A percentile compares a stretch with the other conserved stretches of the same genome.
phyloP scores from a whole-genome alignment of 1,140 invertebrate species.

The Gonioctena quinquepunctata region DNA sequence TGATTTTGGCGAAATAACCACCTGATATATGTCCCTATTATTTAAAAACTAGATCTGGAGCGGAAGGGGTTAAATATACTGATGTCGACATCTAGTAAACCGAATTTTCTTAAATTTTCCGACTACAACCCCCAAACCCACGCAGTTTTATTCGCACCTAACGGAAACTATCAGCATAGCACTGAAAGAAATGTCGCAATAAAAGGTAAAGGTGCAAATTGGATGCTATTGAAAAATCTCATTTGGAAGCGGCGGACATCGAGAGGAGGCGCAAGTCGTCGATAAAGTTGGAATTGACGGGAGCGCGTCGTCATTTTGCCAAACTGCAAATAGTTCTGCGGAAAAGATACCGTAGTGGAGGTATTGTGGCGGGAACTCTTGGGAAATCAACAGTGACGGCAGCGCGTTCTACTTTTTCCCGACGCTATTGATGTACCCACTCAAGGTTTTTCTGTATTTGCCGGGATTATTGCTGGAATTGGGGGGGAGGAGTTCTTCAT shows the following conservation, averaged over 20 bases:
- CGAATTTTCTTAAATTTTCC: too few relatives aligned
- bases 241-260: slow-evolving; percentile 7
- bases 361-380: slow-evolving; percentile 18
- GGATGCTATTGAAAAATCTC: slow-evolving; percentile 27
- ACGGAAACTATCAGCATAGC: background rate
- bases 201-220: slow-evolving; percentile 24
- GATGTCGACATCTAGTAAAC: too few relatives aligned
- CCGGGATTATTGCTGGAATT: background rate
- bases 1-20: too few relatives aligned
- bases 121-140: too few relatives aligned
- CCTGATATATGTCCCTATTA: too few relatives aligned
- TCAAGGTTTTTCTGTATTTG: background rate
- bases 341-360: slow-evolving; percentile 13
- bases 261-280: background rate
- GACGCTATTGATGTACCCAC: background rate
- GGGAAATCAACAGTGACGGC: slow-evolving; percentile 22
- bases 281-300: slow-evolving; percentile 30
- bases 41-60: too few relatives aligned
- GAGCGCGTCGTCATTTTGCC: background rate
- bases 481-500: background rate
- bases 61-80: too few relatives aligned
- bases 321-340: slow-evolving; percentile 23
- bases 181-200: slow-evolving; percentile 13
- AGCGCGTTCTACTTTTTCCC: background rate
- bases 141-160: background rate